Evolutionary conservation across 2,888 invertebrate species (phyloP).

Genomic region (Anodontia alba): DNA sequence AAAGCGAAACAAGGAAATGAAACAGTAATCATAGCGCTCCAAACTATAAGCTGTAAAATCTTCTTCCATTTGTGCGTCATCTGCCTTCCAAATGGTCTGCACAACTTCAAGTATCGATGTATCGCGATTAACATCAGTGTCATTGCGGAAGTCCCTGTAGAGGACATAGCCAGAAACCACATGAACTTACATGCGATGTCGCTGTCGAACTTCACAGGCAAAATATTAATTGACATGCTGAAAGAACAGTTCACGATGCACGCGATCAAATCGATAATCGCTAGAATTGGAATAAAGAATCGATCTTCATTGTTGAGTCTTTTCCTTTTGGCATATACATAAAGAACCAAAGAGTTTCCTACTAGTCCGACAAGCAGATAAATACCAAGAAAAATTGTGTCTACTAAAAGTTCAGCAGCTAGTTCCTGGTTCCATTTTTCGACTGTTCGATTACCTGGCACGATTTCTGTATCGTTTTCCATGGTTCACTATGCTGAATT

Average conservation of each 20-base stretch:
- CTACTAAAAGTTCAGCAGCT: neutral
- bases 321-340: neutral
- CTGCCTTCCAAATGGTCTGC: conserved; percentile 30
- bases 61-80: conserved; percentile 26
- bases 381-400: neutral
- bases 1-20: conserved; percentile 4
- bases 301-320: conserved; percentile 25
- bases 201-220: conserved; percentile 20
- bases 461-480: neutral
- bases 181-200: conserved; percentile 19
- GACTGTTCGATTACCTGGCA: neutral
- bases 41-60: neutral
- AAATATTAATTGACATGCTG: conserved; percentile 8
- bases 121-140: conserved; percentile 26
- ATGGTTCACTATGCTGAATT: no score
- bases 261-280: conserved; percentile 24
- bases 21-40: neutral
- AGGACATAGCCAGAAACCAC: neutral
- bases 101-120: conserved; percentile 26
- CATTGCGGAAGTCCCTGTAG: neutral
- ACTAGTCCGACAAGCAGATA: conserved; percentile 23
- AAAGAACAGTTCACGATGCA: conserved; percentile 4
- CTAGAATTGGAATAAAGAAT: conserved; percentile 37
- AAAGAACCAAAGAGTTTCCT: conserved; percentile 29
- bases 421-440: conserved; percentile 20